Evolutionary conservation across 2,888 invertebrate species (phyloP).

Genomic region (Lithosia quadra): DNA sequence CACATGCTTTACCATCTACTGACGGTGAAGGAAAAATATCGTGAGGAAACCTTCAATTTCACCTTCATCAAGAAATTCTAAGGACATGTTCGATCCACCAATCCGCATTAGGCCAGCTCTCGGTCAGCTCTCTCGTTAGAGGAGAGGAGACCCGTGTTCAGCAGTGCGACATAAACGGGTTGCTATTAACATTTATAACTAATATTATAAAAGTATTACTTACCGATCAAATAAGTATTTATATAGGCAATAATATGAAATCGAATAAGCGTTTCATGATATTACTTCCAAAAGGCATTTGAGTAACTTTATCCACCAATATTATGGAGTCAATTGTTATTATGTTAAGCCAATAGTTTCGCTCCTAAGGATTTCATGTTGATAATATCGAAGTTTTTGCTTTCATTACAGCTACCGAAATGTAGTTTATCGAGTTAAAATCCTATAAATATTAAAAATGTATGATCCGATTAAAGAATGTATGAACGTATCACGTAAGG

Average conservation of each 20-base stretch:
- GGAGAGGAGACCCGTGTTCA: too few relatives aligned
- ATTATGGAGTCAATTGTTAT: neutral
- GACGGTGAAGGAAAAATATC: too few relatives aligned
- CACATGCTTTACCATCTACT: too few relatives aligned
- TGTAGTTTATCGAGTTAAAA: neutral
- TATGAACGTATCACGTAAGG: too few relatives aligned
- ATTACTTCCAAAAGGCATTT: neutral
- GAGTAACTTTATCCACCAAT: neutral
- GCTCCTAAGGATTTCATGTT: neutral
- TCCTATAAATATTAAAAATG: too few relatives aligned
- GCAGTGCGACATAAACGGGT: too few relatives aligned
- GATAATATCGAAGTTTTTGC: neutral
- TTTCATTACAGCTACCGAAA: neutral
- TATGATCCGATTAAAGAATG: too few relatives aligned
- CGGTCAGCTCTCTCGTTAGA: too few relatives aligned
- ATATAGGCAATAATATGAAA: neutral
- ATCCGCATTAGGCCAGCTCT: too few relatives aligned
- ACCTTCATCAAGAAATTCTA: too few relatives aligned
- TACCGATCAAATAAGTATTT: neutral
- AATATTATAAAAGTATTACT: neutral
- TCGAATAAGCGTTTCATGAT: constrained; percentile 1
- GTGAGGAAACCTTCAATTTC: too few relatives aligned
- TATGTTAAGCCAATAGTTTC: neutral
- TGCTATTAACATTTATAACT: neutral
- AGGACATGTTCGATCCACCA: too few relatives aligned